These are phyloP conservation scores for Blastobasis adustella DNA, from an alignment of 2,888 invertebrate genomes.

Conservation along the genomic window DNA sequence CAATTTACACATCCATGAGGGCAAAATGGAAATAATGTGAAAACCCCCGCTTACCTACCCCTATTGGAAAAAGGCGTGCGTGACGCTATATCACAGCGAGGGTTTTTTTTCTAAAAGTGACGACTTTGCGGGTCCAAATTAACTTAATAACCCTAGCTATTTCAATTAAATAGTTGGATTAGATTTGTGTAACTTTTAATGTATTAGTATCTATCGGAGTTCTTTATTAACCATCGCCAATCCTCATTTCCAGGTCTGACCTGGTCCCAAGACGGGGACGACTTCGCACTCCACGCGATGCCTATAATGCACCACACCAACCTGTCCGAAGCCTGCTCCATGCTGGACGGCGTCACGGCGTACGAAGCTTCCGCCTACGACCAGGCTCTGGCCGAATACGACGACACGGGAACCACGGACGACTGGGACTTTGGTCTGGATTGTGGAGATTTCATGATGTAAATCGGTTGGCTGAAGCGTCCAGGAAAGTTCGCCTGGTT, in stretches of 20 bases:
- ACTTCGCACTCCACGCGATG: constrained; percentile 78
- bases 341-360: constrained; percentile 73
- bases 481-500: background rate
- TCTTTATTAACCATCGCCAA: no score
- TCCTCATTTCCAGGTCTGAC: constrained; percentile 65
- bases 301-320: constrained; percentile 79
- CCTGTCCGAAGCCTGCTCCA: constrained; percentile 74
- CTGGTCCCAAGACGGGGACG: constrained; percentile 80
- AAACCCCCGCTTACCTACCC: no score
- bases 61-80: no score
- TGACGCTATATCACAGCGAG: no score
- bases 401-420: constrained; percentile 69
- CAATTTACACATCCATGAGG: no score
- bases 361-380: constrained; percentile 76
- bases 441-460: constrained; percentile 83
- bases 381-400: constrained; percentile 76
- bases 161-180: no score
- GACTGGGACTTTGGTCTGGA: constrained; percentile 83
- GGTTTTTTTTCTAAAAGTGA: no score
- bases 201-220: background rate
- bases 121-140: no score
- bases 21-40: no score
- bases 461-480: constrained; percentile 23
- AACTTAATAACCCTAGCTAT: no score
- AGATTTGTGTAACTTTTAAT: background rate